Conservation (phyloP, 2,888 invertebrate species). For the Andrena haemorrhoa region DNA sequence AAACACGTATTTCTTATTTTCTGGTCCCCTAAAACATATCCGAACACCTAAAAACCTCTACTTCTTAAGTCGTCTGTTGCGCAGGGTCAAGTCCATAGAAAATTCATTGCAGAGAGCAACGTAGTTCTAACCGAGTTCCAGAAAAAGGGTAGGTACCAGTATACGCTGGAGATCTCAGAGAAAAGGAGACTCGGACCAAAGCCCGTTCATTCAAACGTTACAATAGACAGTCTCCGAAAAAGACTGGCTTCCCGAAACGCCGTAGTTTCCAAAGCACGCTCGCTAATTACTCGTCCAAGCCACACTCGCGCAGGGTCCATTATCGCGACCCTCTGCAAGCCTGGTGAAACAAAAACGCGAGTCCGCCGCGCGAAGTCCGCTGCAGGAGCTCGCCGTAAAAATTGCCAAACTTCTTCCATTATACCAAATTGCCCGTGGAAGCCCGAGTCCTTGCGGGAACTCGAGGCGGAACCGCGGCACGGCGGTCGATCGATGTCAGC, state of each 20-base stretch:
- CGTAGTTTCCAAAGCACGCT: neutral
- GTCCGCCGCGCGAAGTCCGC: neutral
- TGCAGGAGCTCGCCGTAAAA: conserved; percentile 2
- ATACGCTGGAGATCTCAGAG: neutral
- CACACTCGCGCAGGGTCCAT: neutral
- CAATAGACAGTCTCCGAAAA: neutral
- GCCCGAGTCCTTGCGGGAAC: neutral
- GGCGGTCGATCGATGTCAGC: conserved; percentile 22
- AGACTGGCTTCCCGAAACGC: neutral
- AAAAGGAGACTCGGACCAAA: neutral
- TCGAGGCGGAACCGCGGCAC: neutral
- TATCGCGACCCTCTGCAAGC: neutral
- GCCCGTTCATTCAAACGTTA: neutral
- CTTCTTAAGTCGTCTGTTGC: too few species aligned
- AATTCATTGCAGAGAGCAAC: neutral
- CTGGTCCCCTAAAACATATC: too few species aligned
- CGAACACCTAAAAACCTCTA: too few species aligned
- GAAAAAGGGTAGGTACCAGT: neutral
- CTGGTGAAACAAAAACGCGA: neutral
- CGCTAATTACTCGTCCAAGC: neutral
- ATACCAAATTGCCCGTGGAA: conserved; percentile 7
- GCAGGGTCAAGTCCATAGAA: neutral
- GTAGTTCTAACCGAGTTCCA: neutral
- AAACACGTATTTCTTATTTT: too few species aligned
- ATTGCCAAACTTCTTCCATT: conserved; percentile 43